These are phyloP conservation scores for Clarias pachynema DNA, from an alignment of 2,797 vertebrate genomes.

Conservation along the genomic window DNA sequence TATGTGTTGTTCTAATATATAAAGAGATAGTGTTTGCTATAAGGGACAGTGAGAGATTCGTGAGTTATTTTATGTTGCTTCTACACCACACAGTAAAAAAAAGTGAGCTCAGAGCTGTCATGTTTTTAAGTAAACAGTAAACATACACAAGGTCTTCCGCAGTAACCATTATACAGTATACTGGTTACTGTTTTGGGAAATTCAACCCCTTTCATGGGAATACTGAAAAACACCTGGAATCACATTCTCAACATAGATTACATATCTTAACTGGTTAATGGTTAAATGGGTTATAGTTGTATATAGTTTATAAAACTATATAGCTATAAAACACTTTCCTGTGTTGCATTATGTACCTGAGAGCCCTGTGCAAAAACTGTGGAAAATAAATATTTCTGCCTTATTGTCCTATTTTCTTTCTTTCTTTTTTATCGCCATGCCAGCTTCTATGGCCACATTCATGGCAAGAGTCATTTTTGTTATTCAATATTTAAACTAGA, in stretches of 20 bases:
- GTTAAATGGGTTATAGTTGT: not conserved
- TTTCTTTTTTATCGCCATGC: no score
- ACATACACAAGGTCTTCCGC: not conserved
- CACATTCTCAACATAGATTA: not conserved
- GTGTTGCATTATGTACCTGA: not conserved
- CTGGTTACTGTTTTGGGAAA: not conserved
- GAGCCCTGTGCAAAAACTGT: not conserved
- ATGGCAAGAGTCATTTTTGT: no score
- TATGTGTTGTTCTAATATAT: not conserved
- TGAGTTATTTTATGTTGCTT: not conserved
- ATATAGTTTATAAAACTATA: no score
- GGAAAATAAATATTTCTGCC: not conserved
- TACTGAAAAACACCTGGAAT: not conserved
- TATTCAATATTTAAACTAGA: no score
- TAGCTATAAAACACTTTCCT: not conserved
- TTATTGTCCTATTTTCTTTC: not conserved
- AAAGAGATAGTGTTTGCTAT: not conserved
- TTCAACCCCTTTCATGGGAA: not conserved
- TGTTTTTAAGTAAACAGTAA: not conserved
- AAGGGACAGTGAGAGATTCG: not conserved
- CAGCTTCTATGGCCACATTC: no score
- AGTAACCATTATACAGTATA: not conserved
- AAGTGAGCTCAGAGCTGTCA: not conserved
- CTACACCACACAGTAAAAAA: not conserved
- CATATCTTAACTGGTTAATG: not conserved